Evolutionary conservation across 2,888 invertebrate genomes (phyloP).

Genomic region (Oegoconia quadripuncta): DNA sequence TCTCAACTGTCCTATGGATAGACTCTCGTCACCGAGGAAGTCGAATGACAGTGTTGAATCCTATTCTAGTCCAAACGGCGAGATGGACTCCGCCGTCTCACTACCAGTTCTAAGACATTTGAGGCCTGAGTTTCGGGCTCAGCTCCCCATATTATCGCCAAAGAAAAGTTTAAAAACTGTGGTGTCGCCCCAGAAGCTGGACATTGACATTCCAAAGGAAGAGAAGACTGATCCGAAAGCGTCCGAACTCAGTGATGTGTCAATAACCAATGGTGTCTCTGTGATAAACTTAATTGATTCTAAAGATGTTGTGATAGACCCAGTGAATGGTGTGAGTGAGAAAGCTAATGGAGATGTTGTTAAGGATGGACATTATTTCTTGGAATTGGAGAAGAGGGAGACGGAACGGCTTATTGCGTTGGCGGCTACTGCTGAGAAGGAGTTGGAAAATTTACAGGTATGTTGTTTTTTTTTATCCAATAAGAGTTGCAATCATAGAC

Average conservation of each 20-base stretch:
- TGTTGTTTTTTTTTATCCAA: constrained; percentile 15
- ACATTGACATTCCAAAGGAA: constrained; percentile 51
- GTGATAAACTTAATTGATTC: constrained; percentile 61
- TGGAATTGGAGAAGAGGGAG: constrained; percentile 86
- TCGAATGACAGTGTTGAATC: constrained; percentile 42
- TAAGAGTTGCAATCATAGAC: too few relatives aligned
- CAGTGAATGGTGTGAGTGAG: constrained; percentile 27
- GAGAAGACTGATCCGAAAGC: constrained; percentile 15
- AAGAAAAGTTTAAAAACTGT: constrained; percentile 68
- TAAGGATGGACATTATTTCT: constrained; percentile 89
- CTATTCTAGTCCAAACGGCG: constrained; percentile 51
- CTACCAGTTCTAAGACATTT: constrained; percentile 90
- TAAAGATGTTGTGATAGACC: constrained; percentile 18
- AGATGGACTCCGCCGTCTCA: constrained; percentile 45
- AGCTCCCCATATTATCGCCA: constrained; percentile 84
- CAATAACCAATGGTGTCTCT: constrained; percentile 52
- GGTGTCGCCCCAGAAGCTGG: constrained; percentile 48
- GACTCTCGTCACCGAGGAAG: constrained; percentile 45
- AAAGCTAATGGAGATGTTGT: constrained; percentile 52
- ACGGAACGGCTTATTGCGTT: constrained; percentile 83
- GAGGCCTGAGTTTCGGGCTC: constrained; percentile 91
- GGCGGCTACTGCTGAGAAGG: constrained; percentile 84
- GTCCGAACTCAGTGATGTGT: constrained; percentile 10
- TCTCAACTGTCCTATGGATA: constrained; percentile 54
- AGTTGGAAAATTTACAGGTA: constrained; percentile 79